phyloP scores from a whole-genome alignment of 30 jellyfish, hydroid and myxozoan genomes.

The Catostylus mosaicus region DNA sequence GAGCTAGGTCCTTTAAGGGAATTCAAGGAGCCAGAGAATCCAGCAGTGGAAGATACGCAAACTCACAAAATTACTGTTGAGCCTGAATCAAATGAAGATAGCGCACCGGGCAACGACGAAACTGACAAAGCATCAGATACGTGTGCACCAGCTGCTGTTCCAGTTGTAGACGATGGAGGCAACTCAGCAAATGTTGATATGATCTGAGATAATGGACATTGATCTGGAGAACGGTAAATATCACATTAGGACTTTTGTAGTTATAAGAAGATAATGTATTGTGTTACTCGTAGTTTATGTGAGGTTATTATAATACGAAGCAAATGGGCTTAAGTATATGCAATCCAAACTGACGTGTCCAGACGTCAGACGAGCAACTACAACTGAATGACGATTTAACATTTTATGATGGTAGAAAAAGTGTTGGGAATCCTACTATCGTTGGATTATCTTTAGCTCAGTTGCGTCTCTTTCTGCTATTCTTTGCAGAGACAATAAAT shows the following conservation, averaged over 20 bases:
- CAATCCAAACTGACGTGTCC: too few relatives aligned
- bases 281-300: not conserved
- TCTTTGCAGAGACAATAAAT: too few relatives aligned
- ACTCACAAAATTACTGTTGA: slow-evolving; percentile 15
- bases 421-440: too few relatives aligned
- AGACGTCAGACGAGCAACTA: too few relatives aligned
- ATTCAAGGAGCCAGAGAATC: not conserved
- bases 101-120: not conserved
- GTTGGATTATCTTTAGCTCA: too few relatives aligned
- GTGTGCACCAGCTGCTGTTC: not conserved
- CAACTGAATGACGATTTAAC: too few relatives aligned
- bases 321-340: not conserved
- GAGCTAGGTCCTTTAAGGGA: slow-evolving; percentile 59
- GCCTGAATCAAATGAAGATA: slow-evolving; percentile 18
- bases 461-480: too few relatives aligned
- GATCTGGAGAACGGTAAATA: not conserved
- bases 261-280: not conserved
- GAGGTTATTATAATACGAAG: not conserved
- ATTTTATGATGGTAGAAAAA: too few relatives aligned
- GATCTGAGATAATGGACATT: slow-evolving; percentile 4
- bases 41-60: slow-evolving; percentile 1
- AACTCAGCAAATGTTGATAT: slow-evolving; percentile 36
- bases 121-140: not conserved
- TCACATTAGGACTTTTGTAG: not conserved
- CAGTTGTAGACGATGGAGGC: slow-evolving; percentile 5